A percentile compares a stretch with the other conserved stretches of the same genome.
phyloP scores from a whole-genome alignment of 2,113 vertebrate genomes.

The Eupsittula cactorum region DNA sequence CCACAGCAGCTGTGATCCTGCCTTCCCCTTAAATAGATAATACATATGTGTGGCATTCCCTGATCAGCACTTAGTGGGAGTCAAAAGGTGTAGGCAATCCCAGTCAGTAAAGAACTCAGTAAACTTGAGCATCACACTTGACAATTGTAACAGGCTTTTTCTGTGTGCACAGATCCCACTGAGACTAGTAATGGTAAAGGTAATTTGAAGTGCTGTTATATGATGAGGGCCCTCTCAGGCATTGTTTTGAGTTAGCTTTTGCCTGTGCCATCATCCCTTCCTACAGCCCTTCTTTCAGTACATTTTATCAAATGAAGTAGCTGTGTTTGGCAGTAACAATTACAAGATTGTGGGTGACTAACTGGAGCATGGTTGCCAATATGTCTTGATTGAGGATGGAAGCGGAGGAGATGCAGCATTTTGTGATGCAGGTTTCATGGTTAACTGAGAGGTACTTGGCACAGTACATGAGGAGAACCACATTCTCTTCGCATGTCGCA shows the following conservation, averaged over 20 bases:
- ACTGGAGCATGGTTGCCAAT: rapidly evolving
- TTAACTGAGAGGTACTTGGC: neutral
- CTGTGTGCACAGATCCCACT: rapidly evolving
- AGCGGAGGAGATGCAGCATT: neutral
- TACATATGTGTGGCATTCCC: neutral
- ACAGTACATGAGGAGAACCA: neutral
- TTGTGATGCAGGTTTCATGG: neutral
- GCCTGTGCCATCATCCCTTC: neutral
- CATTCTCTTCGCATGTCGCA: rapidly evolving
- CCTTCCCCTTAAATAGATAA: neutral
- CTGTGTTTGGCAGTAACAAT: neutral
- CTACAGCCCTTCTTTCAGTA: neutral
- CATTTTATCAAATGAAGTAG: neutral
- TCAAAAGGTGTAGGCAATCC: neutral
- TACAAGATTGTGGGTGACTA: neutral
- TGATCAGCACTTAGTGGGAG: neutral
- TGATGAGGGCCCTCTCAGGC: neutral
- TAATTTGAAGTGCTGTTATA: rapidly evolving
- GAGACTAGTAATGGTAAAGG: neutral
- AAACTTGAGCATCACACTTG: neutral
- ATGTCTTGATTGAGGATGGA: rapidly evolving
- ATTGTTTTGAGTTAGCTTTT: neutral
- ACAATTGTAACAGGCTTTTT: neutral
- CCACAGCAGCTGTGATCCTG: rapidly evolving
- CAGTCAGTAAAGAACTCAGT: too few relatives aligned